Evolutionary conservation across 2,113 vertebrate genomes (phyloP).

Genomic region (Numenius arquata): DNA sequence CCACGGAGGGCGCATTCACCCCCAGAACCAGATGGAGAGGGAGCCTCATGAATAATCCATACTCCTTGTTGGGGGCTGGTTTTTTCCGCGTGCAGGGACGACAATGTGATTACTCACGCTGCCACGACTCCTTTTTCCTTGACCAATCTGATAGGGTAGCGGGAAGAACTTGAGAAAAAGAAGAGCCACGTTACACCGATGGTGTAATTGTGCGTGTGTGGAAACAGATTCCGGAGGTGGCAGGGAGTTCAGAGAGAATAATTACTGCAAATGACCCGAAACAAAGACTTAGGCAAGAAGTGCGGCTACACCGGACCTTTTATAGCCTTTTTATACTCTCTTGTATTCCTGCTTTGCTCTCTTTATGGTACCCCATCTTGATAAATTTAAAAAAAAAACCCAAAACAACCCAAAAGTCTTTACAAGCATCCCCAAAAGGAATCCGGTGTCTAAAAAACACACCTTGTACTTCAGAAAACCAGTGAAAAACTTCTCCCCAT

Average conservation of each 20-base stretch:
- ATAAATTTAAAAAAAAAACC: neutral
- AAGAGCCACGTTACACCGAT: neutral
- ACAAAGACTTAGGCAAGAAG: neutral
- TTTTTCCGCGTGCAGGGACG: neutral
- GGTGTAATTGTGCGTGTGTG: neutral
- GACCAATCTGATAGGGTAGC: neutral
- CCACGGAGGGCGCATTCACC: neutral
- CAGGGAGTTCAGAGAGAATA: neutral
- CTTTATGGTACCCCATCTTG: neutral
- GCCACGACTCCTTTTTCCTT: neutral
- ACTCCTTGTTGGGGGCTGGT: neutral
- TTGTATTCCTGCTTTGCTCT: neutral
- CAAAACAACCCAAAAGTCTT: neutral
- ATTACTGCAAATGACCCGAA: neutral
- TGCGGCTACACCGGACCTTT: fast-evolving
- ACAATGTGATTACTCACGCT: neutral
- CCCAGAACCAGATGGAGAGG: neutral
- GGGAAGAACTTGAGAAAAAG: neutral
- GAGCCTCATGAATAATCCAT: slow-evolving; percentile 31
- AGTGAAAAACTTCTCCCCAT: neutral
- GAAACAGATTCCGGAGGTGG: neutral
- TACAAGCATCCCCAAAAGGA: neutral
- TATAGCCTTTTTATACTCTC: neutral
- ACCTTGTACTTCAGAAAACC: fast-evolving
- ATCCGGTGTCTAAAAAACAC: neutral